Base-by-base conservation (phyloP, 2,888 invertebrate genomes). In the Pachydiplax longipennis region DNA sequence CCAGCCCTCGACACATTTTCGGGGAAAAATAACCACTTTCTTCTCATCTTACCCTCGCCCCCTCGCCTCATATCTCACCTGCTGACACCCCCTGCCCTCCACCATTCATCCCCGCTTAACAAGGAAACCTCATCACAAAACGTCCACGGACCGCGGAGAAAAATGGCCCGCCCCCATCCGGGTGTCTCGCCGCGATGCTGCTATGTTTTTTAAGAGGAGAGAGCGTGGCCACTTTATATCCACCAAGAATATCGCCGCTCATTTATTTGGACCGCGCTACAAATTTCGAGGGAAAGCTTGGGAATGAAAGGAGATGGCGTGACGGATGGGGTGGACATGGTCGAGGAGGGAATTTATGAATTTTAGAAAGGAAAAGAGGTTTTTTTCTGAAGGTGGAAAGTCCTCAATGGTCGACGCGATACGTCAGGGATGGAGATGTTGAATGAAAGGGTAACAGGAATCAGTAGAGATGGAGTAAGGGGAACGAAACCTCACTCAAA, bases 121-220 rank as follows among this genome's bases (percentile, higher is more conserved):
- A 82, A 82, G 82, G 48, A 82, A 82, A 53, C 82, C 82, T 82
- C 65, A 65, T 73, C 73, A 73, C 73, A 48, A 53, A 53, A 44
- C 82, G 82, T 48, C 48, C 25, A 48, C 31, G 48, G 44, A 81
- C 44, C 44, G 82, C 82, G 82, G 37, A 81, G 40, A 81, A 81
- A 81, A 81, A 81, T 81, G 37, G 37, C 37, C 65, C 65, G 22
- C 37, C 80, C 35, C 80, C 80, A 22, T 25, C 31, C 80, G 35
- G 40, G 5, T 3, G 40, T 81, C 81, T 22, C 40, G 81, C 15
- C n/a, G 40, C n/a, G 40, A 81, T 40, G 81, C 37, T 44, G 40
- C 81, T 22, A 40, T 37, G 22, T 44, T 81, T 40, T 81, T 81
- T 81, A 22, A 40, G 31, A 18, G 18, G 37, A 31, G 35, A 6